Conservation (phyloP, 1,140 invertebrate species). For the Caenorhabditis elegans region DNA sequence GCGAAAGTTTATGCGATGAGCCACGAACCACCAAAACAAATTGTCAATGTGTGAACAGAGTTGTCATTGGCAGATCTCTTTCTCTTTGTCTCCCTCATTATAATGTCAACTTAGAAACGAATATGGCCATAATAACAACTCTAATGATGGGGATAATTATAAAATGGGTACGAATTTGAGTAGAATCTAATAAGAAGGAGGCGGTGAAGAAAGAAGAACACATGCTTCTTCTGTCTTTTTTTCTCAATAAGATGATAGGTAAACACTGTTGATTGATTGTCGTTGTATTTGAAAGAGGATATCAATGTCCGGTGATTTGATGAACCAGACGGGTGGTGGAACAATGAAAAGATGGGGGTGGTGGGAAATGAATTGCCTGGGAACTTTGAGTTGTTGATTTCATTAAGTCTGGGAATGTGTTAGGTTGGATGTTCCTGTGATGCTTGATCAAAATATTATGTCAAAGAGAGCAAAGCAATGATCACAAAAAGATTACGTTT, state of each 20-base stretch:
- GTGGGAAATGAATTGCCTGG: not conserved
- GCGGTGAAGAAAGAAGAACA: not conserved
- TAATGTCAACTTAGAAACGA: not conserved
- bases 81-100: not conserved
- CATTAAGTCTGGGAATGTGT: not conserved
- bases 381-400: slow-evolving; percentile 23
- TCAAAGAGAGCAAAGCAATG: too few species aligned
- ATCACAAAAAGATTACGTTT: too few species aligned
- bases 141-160: slow-evolving; percentile 14
- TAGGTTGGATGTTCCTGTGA: not conserved
- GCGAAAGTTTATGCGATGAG: slow-evolving; percentile 6
- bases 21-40: slow-evolving; percentile 2
- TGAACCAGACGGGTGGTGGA: not conserved
- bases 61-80: not conserved
- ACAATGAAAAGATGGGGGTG: not conserved
- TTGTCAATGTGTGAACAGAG: not conserved
- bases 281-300: not conserved
- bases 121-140: not conserved
- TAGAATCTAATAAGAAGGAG: not conserved
- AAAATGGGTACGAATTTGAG: not conserved
- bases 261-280: slow-evolving; percentile 18
- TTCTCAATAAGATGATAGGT: not conserved
- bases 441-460: too few species aligned
- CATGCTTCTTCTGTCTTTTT: not conserved
- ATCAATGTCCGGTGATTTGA: slow-evolving; percentile 4